A percentile compares a stretch with the other conserved stretches of the same genome.
Conservation (phyloP, 1,140 invertebrate genomes). For the Drosophila paulistorum region DNA sequence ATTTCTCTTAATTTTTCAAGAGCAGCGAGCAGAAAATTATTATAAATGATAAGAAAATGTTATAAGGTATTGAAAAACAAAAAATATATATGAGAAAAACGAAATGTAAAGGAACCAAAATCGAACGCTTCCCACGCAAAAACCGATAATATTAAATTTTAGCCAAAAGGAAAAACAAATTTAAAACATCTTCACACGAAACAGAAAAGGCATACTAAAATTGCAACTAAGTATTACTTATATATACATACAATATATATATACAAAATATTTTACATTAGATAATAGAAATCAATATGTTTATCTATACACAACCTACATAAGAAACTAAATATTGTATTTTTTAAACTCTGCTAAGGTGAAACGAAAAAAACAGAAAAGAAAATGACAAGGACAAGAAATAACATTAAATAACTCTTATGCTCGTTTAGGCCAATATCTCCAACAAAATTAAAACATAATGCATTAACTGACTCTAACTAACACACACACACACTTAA, state of each 20-base stretch:
- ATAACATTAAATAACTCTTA: conserved; percentile 2
- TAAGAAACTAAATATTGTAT: conserved; percentile 29
- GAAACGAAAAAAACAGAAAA: conserved; percentile 45
- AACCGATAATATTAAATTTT: conserved; percentile 82
- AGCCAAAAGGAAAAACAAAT: conserved; percentile 49
- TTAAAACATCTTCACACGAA: conserved; percentile 3
- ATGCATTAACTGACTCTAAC: conserved; percentile 42
- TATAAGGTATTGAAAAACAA: conserved; percentile 26
- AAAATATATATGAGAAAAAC: conserved; percentile 56
- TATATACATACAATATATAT: conserved; percentile 27
- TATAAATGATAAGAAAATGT: conserved; percentile 29
- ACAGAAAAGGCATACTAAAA: conserved; percentile 27
- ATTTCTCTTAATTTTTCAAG: conserved; percentile 42
- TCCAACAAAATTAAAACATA: conserved; percentile 17
- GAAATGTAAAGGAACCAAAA: conserved; percentile 82
- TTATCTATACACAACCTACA: conserved; percentile 17
- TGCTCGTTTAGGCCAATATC: conserved; percentile 9
- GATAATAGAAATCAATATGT: conserved; percentile 38
- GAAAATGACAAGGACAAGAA: conserved; percentile 18
- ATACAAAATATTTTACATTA: conserved; percentile 55
- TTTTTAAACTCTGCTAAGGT: conserved; percentile 67
- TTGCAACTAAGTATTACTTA: conserved; percentile 33
- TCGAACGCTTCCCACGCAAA: conserved; percentile 82
- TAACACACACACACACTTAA: conserved; percentile 3
- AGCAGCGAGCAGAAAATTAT: conserved; percentile 23